These are phyloP conservation scores for Diplodus puntazzo DNA, from an alignment of 2,797 vertebrate genomes.

Conservation along the genomic window DNA sequence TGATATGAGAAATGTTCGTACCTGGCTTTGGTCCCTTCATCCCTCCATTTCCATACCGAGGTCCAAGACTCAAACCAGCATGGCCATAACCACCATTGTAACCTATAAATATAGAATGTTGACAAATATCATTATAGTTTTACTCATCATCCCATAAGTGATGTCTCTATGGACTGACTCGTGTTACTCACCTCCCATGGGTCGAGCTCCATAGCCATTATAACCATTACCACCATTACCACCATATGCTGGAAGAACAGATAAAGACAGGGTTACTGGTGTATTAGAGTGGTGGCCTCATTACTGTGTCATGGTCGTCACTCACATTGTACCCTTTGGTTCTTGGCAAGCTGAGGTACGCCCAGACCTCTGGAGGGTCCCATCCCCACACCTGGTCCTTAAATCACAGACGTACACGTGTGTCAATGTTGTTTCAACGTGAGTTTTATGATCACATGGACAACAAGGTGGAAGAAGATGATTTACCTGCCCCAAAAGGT, in stretches of 20 bases:
- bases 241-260: slow-evolving; percentile 59
- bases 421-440: background rate
- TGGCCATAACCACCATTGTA: slow-evolving; percentile 62
- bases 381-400: slow-evolving; percentile 50
- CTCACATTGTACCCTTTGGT: slow-evolving; percentile 60
- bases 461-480: background rate
- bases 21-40: slow-evolving; percentile 74
- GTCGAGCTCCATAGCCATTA: slow-evolving; percentile 63
- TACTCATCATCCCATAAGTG: background rate
- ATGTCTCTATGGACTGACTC: slow-evolving; percentile 2
- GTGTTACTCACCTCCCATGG: slow-evolving; percentile 66
- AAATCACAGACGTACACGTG: slow-evolving; percentile 16
- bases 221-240: slow-evolving; percentile 39
- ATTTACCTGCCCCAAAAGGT: slow-evolving; percentile 69
- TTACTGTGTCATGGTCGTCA: background rate
- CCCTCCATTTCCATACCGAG: slow-evolving; percentile 65
- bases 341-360: slow-evolving; percentile 65
- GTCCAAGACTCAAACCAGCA: slow-evolving; percentile 62
- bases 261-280: slow-evolving; percentile 17
- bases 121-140: background rate
- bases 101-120: slow-evolving; percentile 49
- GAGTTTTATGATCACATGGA: background rate
- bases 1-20: background rate
- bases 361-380: slow-evolving; percentile 58
- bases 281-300: background rate